phyloP scores from a whole-genome alignment of 2,113 vertebrate species.

The Centropristis striata region DNA sequence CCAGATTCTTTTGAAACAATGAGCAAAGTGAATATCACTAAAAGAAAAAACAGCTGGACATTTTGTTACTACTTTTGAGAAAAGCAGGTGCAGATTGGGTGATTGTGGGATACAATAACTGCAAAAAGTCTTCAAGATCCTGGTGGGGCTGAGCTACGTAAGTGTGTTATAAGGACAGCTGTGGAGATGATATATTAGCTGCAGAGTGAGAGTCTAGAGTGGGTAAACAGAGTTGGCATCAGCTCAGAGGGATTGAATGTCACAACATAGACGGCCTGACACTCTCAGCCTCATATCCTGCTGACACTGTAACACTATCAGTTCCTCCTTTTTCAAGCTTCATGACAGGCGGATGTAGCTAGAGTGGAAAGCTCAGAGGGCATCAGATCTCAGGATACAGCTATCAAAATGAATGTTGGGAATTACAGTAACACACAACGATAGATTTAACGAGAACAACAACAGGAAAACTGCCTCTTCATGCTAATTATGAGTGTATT shows the following conservation, averaged over 20 bases:
- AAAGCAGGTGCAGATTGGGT: background rate
- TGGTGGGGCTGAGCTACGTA: too few species aligned
- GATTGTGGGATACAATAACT: background rate
- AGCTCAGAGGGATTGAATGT: slow-evolving; percentile 32
- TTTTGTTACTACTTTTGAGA: background rate
- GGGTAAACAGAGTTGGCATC: background rate
- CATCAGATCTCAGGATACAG: background rate
- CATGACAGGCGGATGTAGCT: slow-evolving; percentile 7
- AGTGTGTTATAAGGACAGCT: background rate
- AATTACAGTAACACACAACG: too few species aligned
- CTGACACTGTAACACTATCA: slow-evolving; percentile 26
- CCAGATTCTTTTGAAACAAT: too few species aligned
- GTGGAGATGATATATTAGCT: background rate
- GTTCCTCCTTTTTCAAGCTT: slow-evolving; percentile 17
- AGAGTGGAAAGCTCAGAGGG: background rate
- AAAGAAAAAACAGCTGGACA: background rate
- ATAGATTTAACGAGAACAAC: background rate
- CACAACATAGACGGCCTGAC: slow-evolving; percentile 49
- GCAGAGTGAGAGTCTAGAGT: background rate
- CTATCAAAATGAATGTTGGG: background rate
- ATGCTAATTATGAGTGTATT: too few species aligned
- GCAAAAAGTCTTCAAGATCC: background rate
- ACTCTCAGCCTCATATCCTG: slow-evolving; percentile 31
- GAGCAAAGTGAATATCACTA: background rate
- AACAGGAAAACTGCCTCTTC: background rate